Evolutionary conservation across 1,140 invertebrate genomes (phyloP), one percentile per base, ranked within the genome.

Genomic region (Drosophila carrolli): DNA sequence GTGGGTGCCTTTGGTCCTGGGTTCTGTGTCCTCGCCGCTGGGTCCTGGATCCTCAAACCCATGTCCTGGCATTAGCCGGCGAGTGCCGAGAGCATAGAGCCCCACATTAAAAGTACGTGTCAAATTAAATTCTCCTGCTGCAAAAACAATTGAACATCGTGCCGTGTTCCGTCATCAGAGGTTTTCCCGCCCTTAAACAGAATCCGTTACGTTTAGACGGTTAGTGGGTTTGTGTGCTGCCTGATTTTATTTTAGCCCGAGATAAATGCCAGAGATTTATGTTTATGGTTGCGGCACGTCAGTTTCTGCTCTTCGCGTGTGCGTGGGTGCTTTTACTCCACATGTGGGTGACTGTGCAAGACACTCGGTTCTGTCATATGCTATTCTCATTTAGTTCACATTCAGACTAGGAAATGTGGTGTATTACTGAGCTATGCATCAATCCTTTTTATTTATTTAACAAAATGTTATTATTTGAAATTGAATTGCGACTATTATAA

Each of bases 111-210:
- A 89, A 86, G 83, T 83, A 86, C 83, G 83, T 86, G 83, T 83
- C 83, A 86, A 86, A 86, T 86, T 86, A 86, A 86, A 86, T 86
- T 89, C 79, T 86, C 81, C 79, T 83, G 79, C 75, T 83, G 75
- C 65, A 78, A 68, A 88, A 86, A 86, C 83, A 86, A 86, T 86
- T 86, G 83, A 89, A 86, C 88, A 88, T 74, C 78, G 76, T 75
- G 83, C 79, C 79, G 71, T 68, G 79, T 71, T 79, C 58, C 83
- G 78, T 82, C 83, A 78, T 41, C 68, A 73, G 47, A 35, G 63
- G 43, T 32, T 70, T 41, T 57, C 16, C 66, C 68, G 37, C 67
- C 66, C 66, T 32, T 35, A 9, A 58, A 71, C 65, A 53, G 54
- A 71, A 86, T 75, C 75, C 68, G 46, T 65, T 48, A 23, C 58